Percentiles rank a stretch among this genome's conserved stretches.
These are phyloP conservation scores for Zosterops japonicus DNA, from an alignment of 2,113 vertebrate genomes.

Conservation along the genomic window DNA sequence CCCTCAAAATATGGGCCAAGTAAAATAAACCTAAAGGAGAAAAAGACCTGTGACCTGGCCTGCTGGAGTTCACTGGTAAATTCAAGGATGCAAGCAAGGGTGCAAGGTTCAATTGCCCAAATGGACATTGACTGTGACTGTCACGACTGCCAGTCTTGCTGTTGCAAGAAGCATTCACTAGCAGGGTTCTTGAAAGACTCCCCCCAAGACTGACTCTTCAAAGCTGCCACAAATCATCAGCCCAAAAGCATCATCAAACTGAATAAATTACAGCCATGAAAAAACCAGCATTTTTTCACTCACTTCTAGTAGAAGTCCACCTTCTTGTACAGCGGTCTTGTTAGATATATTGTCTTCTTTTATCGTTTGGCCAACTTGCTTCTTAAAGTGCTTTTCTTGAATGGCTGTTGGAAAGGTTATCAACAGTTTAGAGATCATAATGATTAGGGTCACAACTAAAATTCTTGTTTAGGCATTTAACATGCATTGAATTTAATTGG, in stretches of 20 bases:
- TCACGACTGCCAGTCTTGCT: neutral
- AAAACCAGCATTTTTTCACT: constrained; percentile 44
- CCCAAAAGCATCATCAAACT: neutral
- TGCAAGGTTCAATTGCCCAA: neutral
- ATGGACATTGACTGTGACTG: neutral
- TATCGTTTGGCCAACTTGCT: constrained; percentile 72
- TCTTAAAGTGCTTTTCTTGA: constrained; percentile 81
- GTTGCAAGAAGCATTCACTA: neutral
- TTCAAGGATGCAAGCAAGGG: neutral
- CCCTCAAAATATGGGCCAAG: neutral
- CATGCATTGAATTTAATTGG: constrained; percentile 4
- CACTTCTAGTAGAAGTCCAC: constrained; percentile 90
- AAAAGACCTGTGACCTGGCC: neutral
- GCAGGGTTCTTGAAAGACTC: neutral
- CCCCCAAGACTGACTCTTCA: neutral
- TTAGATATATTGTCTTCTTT: constrained; percentile 68
- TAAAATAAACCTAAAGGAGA: neutral
- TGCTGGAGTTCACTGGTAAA: neutral
- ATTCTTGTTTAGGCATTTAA: constrained; percentile 22
- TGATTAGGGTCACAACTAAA: neutral
- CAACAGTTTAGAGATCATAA: constrained; percentile 10
- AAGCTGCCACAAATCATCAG: neutral
- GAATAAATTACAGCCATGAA: neutral
- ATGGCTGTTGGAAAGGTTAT: constrained; percentile 74
- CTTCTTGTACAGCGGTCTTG: constrained; percentile 78